Evolutionary conservation across 2,797 vertebrate genomes (phyloP).

Genomic region (Mus caroli): DNA sequence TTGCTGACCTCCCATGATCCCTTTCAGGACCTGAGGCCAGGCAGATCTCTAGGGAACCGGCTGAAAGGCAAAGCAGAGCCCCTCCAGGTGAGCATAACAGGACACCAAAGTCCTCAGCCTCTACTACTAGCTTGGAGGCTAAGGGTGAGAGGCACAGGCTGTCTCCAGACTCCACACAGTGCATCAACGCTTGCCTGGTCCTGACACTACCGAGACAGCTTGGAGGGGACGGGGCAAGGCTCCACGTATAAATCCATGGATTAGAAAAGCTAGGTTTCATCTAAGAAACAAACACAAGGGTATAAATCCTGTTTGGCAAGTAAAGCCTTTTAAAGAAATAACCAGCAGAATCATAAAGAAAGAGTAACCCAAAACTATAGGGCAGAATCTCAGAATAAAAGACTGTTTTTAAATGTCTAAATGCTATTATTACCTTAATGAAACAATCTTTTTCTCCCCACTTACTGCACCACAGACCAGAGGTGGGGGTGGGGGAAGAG

Average conservation of each 20-base stretch:
- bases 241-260: neutral
- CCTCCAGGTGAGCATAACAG: neutral
- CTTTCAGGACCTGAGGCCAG: neutral
- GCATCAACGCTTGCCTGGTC: neutral
- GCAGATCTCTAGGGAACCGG: neutral
- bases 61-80: neutral
- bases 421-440: constrained; percentile 27
- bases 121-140: neutral
- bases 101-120: neutral
- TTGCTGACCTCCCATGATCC: neutral
- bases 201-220: neutral
- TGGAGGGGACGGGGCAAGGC: neutral
- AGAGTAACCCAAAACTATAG: constrained; percentile 15
- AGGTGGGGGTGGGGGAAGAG: neutral
- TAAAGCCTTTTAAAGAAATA: neutral
- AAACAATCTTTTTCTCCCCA: neutral
- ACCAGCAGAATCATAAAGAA: constrained; percentile 3
- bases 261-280: neutral
- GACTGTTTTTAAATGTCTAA: neutral
- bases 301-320: constrained; percentile 16
- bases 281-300: constrained; percentile 17
- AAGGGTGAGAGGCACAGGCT: neutral
- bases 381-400: constrained; percentile 1
- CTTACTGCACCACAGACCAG: neutral
- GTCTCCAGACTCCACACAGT: neutral